phyloP scores from a whole-genome alignment of 2,113 vertebrate species.

The Hirundichthys speculiger region DNA sequence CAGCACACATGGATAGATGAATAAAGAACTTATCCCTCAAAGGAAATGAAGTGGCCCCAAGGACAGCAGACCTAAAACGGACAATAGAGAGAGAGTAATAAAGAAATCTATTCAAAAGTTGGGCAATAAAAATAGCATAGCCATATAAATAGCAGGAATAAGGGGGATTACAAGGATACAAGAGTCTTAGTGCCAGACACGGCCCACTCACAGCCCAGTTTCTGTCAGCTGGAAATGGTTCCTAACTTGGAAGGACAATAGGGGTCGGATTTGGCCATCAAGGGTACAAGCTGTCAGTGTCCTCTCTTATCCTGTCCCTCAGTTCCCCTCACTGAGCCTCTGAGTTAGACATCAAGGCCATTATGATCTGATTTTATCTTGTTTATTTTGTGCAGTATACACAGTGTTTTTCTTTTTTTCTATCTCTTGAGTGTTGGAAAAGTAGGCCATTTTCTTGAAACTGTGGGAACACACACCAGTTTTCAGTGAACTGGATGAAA shows the following conservation, averaged over 20 bases:
- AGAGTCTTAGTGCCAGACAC: conserved; percentile 43
- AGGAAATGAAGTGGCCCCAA: conserved; percentile 10
- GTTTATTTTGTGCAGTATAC: conserved; percentile 65
- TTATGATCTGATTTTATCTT: conserved; percentile 70
- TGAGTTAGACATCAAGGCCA: conserved; percentile 73
- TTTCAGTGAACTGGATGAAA: background rate
- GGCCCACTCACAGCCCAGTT: conserved; percentile 51
- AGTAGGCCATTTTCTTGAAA: conserved; percentile 15
- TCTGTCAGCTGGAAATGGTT: conserved; percentile 71
- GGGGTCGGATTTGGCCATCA: conserved; percentile 79
- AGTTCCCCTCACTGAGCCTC: conserved; percentile 67
- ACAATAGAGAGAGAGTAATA: conserved; percentile 16
- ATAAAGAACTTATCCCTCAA: conserved; percentile 16
- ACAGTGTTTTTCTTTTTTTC: conserved; percentile 6
- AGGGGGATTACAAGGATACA: conserved; percentile 23
- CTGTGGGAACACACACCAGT: background rate
- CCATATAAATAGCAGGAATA: conserved; percentile 20
- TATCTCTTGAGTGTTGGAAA: conserved; percentile 25
- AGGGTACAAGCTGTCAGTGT: conserved; percentile 79
- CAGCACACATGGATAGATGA: conserved; percentile 32
- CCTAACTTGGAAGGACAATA: conserved; percentile 79
- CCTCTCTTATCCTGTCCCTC: conserved; percentile 66
- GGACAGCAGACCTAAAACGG: conserved; percentile 10
- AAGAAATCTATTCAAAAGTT: conserved; percentile 20
- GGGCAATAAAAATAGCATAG: conserved; percentile 3